Base-by-base conservation (phyloP, 2,113 vertebrate genomes). In the Lepisosteus oculatus region DNA sequence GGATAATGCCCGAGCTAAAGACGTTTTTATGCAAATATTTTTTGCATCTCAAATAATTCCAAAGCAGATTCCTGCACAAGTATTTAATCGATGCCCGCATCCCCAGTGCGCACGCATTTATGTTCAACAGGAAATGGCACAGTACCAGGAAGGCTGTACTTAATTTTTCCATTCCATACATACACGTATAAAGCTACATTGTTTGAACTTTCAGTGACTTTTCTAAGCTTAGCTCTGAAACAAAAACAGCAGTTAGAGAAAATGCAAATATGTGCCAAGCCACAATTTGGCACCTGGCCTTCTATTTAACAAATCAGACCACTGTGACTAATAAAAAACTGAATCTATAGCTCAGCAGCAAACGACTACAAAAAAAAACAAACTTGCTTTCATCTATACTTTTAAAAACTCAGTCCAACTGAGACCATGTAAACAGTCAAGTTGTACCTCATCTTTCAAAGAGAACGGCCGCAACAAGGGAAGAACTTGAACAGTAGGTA, bases 271-370 rank as follows among this genome's bases (percentile, higher is more conserved):
- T 59, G 56, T 83, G 86, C 82, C 80, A 82, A 84, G 80, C 81
- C 84, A 84, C 83, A 81, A 85, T 69, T 88, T 90, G 87, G 84
- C 86, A 82, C 80, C 70, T 83, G 68, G 80, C 84, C 86, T 83
- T 62, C 70, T 69, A 80, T 87, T 82, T 85, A 85, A 86, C 85
- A 87, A 87, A 90, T 87, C 83, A 82, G 80, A 83, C 87, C 85
- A 83, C 75, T 80, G 86, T 85, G 78, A 79, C 85, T 83, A 86
- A 87, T 88, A 89, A 88, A 88, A 45, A 69, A 71, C 63, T 3
- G 8, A 72, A 73, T 80, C 77, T 73, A 80, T 73, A 83, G 79
- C 77, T 76, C 29, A 75, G 73, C 66, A 84, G 69, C 81, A 80
- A 75, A 78, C 45, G 64, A 77, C 65, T 61, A 82, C 79, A 80